Base-by-base conservation (phyloP, 2,888 invertebrate species). In the Bimastos eiseni region DNA sequence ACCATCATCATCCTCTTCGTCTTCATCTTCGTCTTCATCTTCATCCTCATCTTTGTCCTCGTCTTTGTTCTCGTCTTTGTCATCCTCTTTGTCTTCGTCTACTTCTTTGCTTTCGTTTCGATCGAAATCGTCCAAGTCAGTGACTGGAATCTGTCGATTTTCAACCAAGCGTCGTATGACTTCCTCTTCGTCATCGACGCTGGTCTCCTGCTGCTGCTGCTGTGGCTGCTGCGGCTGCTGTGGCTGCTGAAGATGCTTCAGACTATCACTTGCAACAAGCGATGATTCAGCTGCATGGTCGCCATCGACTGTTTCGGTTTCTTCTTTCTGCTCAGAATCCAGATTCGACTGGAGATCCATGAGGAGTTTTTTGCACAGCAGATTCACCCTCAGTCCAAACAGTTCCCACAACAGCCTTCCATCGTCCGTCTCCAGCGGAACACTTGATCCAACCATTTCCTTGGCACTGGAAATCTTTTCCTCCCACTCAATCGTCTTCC, bases 61-160 rank as follows among this genome's bases (percentile, higher is more conserved):
- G 55, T 30, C 55, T 55, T n/a, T n/a, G n/a, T n/a, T n/a, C n/a
- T n/a, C n/a, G n/a, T n/a, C n/a, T n/a, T n/a, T n/a, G n/a, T n/a
- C 41, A 6, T 41, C 41, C 6, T 41, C 41, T 15, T 41, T 15
- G 6, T 41, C 41, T 41, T 41, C 41, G 8, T 41, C 41, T 41
- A 11, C 49, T 49, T 49, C 49, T 49, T 49, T 19, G 3, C 8
- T 30, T 24, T 30, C 55, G 55, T 30, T 30, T 55, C 55, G 24
- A 55, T 33, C 33, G 84, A 84, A 36, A 33, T 84, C 34, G 84
- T 84, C 84, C 36, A 84, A 84, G 84, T 84, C 36, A 11, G 33
- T 84, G 84, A 84, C 36, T 84, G 84, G 84, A 36, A 84, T 36
- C 84, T 84, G 84, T 5, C 34, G 84, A 33, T 84, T 84, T 84